Conservation (phyloP, 1,140 invertebrate genomes). For the Frieseomelitta varia region DNA sequence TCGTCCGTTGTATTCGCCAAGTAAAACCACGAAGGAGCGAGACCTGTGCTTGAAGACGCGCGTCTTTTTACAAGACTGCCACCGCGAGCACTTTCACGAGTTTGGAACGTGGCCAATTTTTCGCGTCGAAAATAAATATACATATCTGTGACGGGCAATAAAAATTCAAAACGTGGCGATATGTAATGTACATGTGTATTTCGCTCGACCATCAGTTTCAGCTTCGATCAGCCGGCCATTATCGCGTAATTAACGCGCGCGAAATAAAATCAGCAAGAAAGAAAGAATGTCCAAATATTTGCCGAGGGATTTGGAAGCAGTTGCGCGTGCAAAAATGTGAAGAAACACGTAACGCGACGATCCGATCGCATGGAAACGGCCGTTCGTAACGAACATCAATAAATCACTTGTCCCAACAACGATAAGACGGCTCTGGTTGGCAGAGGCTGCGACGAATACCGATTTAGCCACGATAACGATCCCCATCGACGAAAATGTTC, state of each 20-base stretch:
- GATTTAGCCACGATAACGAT: slow-evolving; percentile 20
- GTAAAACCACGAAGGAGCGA: neutral
- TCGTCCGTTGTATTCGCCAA: neutral
- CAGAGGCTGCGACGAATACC: neutral
- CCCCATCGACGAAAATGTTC: neutral
- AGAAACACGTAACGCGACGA: neutral
- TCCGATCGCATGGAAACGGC: neutral
- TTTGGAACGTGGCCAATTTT: slow-evolving; percentile 69
- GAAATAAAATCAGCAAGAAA: neutral
- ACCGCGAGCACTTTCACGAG: slow-evolving; percentile 44
- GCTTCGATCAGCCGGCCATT: neutral
- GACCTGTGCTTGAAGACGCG: neutral
- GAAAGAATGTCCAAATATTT: slow-evolving; percentile 23
- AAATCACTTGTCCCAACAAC: slow-evolving; percentile 28
- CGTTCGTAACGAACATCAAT: slow-evolving; percentile 15
- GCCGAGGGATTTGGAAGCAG: neutral
- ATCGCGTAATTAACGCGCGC: neutral
- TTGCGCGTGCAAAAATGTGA: too few species aligned
- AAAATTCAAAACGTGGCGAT: neutral
- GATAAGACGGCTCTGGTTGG: slow-evolving; percentile 10
- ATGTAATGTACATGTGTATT: neutral
- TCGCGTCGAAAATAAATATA: slow-evolving; percentile 52
- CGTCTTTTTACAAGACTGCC: neutral
- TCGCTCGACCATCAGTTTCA: neutral
- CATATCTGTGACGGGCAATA: slow-evolving; percentile 59